Evolutionary conservation across 2,113 vertebrate species (phyloP), one percentile per base, ranked within the genome.

Genomic region (Pachypanchax playfairii): DNA sequence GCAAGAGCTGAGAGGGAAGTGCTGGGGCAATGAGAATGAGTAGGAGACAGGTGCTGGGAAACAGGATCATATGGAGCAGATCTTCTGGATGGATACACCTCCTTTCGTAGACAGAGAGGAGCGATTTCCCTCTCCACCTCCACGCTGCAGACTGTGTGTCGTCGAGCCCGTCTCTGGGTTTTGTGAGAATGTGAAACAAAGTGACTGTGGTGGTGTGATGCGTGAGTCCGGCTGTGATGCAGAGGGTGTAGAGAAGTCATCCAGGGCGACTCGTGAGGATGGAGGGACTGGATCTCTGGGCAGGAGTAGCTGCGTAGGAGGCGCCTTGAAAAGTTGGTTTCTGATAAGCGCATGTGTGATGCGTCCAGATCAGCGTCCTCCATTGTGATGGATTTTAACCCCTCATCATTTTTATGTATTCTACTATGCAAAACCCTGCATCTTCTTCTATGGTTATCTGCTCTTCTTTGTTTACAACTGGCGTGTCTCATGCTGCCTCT

Each of bases 31-130:
- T 83, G 67, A 47, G 87, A 43, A 49, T 66, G 21, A 14, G 18
- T 47, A 1, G 73, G 70, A 42, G 71, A 59, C 10, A 64, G 49
- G 60, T 71, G 81, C 12, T 60, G 47, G 5, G 72, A 10, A 11
- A 62, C 6, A n/a, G 38, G 9, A 55, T 90, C 85, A 12, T 78
- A 75, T 3, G 66, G 41, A 39, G 78, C 39, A 4, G 80, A 74
- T 51, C 91, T 88, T 14, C 90, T 70, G 36, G 88, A 83, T 2
- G 95, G 95, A 75, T 93, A 94, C 74, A 95, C 93, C 79, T 96
- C 95, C 83, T 96, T 96, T 22, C 94, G 93, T 18, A 96, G 92
- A 73, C 95, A 96, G 70, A 93, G 4, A 1, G 93, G 91, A 9
- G 87, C 87, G 0, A 91, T 86, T 73, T 92, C 85, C 50, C 84